These are phyloP conservation scores for Pangasius larnaudii DNA, from an alignment of 2,797 vertebrate species.

Conservation along the genomic window DNA sequence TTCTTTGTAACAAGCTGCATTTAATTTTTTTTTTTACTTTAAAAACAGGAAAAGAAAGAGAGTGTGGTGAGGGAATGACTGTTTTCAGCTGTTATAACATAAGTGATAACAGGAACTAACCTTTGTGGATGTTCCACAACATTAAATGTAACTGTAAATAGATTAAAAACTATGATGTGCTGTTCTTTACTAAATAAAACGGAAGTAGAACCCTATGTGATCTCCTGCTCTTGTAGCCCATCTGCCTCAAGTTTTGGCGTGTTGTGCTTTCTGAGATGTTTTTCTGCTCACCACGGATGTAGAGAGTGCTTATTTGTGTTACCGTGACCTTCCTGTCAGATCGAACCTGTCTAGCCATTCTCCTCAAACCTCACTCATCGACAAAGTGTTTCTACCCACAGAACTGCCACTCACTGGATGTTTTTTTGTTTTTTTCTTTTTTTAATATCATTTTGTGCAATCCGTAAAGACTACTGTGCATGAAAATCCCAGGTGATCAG, in stretches of 20 bases:
- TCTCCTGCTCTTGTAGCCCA: not conserved
- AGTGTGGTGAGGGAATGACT: not conserved
- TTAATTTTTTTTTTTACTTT: not conserved
- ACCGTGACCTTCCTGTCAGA: not conserved
- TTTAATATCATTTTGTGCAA: not conserved
- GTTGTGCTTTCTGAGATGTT: not conserved
- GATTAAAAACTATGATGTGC: not conserved
- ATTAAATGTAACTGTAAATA: not conserved
- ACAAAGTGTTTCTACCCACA: not conserved
- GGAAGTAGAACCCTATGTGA: not conserved
- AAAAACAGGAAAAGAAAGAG: not conserved
- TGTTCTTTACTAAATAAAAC: not conserved
- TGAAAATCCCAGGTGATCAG: not conserved
- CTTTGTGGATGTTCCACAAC: not conserved
- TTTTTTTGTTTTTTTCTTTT: not conserved
- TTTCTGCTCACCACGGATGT: not conserved
- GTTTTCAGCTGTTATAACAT: not conserved
- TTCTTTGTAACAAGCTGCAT: not conserved
- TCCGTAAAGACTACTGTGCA: not conserved
- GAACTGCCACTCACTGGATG: not conserved
- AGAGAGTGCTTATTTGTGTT: not conserved
- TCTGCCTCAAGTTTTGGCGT: not conserved
- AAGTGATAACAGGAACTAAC: not conserved
- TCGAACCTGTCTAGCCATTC: not conserved
- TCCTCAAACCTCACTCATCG: not conserved